These are phyloP conservation scores for Cosmia trapezina DNA, from an alignment of 2,888 invertebrate species.

Conservation along the genomic window DNA sequence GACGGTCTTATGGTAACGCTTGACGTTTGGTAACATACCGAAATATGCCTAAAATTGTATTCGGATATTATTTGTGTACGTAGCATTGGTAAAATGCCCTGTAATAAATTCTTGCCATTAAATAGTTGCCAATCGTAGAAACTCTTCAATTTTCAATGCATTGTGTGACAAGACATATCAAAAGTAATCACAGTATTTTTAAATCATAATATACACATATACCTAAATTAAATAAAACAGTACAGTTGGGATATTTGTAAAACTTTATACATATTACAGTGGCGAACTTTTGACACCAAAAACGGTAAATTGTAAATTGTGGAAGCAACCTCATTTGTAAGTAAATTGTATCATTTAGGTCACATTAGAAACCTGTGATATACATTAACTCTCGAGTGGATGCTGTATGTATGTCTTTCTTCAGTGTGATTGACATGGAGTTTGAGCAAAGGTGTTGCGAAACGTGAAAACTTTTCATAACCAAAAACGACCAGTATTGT, in stretches of 20 bases:
- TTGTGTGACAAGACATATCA: constrained; percentile 87
- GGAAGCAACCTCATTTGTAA: constrained; percentile 76
- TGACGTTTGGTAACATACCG: constrained; percentile 81
- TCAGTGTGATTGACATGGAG: constrained; percentile 77
- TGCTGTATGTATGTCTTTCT: constrained; percentile 83
- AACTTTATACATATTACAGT: constrained; percentile 53
- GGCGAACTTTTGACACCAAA: constrained; percentile 75
- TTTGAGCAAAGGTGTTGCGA: constrained; percentile 54
- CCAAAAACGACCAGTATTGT: constrained; percentile 89
- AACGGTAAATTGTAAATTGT: constrained; percentile 67
- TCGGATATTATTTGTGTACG: constrained; percentile 83
- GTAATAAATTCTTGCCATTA: constrained; percentile 81
- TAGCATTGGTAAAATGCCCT: constrained; percentile 82
- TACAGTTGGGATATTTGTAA: constrained; percentile 62
- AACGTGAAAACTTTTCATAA: constrained; percentile 68
- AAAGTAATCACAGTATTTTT: constrained; percentile 78
- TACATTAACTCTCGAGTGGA: constrained; percentile 83
- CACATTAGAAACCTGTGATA: constrained; percentile 89
- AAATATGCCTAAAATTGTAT: constrained; percentile 86
- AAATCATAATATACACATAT: constrained; percentile 61
- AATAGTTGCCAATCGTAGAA: constrained; percentile 60
- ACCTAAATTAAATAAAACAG: constrained; percentile 47
- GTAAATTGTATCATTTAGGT: constrained; percentile 84
- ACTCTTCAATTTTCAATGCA: constrained; percentile 71
- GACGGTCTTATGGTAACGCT: constrained; percentile 86